phyloP scores from a whole-genome alignment of 2,797 vertebrate species.

The Crenichthys baileyi region DNA sequence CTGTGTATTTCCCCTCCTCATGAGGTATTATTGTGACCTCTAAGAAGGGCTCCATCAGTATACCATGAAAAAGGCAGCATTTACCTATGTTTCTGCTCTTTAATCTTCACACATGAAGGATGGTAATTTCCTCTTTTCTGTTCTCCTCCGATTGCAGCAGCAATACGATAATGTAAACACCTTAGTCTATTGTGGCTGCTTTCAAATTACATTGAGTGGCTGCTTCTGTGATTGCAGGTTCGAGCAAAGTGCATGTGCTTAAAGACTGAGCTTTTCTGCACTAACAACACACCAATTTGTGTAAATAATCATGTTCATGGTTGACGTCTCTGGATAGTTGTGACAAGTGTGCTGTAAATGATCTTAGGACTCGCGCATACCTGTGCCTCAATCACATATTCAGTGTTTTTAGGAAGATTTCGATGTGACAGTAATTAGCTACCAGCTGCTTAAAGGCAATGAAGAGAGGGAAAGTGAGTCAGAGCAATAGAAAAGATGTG shows the following conservation, averaged over 20 bases:
- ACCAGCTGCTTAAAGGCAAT: conserved; percentile 18
- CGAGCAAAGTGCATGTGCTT: conserved; percentile 24
- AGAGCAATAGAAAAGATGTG: background rate
- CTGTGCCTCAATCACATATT: conserved; percentile 44
- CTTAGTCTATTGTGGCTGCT: conserved; percentile 50
- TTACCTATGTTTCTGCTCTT: conserved; percentile 43
- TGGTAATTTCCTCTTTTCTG: conserved; percentile 49
- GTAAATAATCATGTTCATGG: conserved; percentile 17
- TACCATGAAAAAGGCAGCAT: conserved; percentile 31
- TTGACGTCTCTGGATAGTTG: background rate
- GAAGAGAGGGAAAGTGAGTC: conserved; percentile 13
- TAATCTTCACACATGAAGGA: conserved; percentile 54
- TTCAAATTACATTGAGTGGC: conserved; percentile 66
- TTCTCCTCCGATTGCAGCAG: conserved; percentile 28
- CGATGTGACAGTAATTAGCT: conserved; percentile 66
- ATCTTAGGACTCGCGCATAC: conserved; percentile 49
- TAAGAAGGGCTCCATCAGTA: conserved; percentile 18
- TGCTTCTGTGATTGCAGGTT: conserved; percentile 69
- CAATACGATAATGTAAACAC: conserved; percentile 65
- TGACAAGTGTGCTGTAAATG: conserved; percentile 34
- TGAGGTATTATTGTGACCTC: conserved; percentile 19
- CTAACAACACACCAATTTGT: conserved; percentile 7
- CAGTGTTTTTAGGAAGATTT: conserved; percentile 66
- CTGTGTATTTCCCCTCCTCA: conserved; percentile 7
- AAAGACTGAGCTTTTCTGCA: conserved; percentile 20